Conservation (phyloP, 2,888 invertebrate genomes). For the Eilema caniola region DNA sequence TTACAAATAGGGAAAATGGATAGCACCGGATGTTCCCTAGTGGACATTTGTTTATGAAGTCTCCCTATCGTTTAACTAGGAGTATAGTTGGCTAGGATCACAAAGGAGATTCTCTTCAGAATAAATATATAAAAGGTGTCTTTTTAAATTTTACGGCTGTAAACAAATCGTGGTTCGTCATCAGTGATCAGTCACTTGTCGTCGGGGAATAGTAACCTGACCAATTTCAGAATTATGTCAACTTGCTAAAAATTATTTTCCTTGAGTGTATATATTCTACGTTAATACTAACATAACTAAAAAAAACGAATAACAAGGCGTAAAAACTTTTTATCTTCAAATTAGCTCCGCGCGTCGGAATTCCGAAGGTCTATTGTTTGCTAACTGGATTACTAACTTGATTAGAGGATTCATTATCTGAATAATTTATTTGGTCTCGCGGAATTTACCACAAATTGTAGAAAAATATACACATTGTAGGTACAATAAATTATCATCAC, state of each 20-base stretch:
- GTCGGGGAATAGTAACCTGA: too few species aligned
- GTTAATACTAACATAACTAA: slow-evolving; percentile 33
- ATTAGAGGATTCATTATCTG: slow-evolving; percentile 70
- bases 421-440: slow-evolving; percentile 60
- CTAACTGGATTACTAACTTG: slow-evolving; percentile 67
- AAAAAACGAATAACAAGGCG: slow-evolving; percentile 36
- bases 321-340: slow-evolving; percentile 54
- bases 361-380: slow-evolving; percentile 61
- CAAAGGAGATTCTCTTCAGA: not conserved
- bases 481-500: not conserved
- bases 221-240: too few species aligned
- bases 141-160: too few species aligned
- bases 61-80: too few species aligned
- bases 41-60: too few species aligned
- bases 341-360: slow-evolving; percentile 51
- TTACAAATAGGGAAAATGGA: too few species aligned
- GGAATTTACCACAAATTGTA: slow-evolving; percentile 64
- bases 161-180: too few species aligned
- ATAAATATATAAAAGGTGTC: too few species aligned
- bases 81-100: not conserved
- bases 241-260: too few species aligned
- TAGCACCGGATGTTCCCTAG: too few species aligned
- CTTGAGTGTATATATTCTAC: slow-evolving; percentile 10
- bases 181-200: too few species aligned
- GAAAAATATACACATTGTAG: slow-evolving; percentile 19